Evolutionary conservation across 2,888 invertebrate genomes (phyloP).

Genomic region (Heliothis peltigera): DNA sequence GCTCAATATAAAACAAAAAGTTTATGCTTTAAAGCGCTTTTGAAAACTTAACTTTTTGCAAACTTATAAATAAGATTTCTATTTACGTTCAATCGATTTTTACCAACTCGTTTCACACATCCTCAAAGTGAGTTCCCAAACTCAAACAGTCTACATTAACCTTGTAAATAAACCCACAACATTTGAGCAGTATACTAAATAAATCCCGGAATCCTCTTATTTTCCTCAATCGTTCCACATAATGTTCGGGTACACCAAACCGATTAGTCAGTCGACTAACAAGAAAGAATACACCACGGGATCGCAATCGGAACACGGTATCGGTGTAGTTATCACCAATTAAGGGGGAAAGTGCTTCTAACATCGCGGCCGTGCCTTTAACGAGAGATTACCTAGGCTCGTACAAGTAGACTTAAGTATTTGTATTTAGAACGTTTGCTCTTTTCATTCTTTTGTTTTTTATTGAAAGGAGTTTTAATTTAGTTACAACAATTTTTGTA

Average conservation of each 20-base stretch:
- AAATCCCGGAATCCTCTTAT: constrained; percentile 28
- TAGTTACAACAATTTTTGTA: too few species aligned
- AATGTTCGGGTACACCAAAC: constrained; percentile 35
- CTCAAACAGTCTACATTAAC: neutral
- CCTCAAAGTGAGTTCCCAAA: neutral
- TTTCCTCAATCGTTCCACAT: constrained; percentile 44
- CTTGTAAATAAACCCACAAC: neutral
- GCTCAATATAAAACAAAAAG: too few species aligned
- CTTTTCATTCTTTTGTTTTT: neutral
- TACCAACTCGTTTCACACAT: neutral
- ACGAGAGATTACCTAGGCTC: constrained; percentile 48
- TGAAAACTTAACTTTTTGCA: too few species aligned
- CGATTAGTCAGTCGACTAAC: constrained; percentile 62
- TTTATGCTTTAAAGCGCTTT: too few species aligned
- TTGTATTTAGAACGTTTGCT: constrained; percentile 17
- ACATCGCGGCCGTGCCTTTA: constrained; percentile 44
- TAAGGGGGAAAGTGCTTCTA: constrained; percentile 62
- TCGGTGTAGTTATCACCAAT: constrained; percentile 73
- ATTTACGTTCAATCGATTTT: neutral
- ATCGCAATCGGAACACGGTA: constrained; percentile 68
- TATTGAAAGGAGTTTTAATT: neutral
- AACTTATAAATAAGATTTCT: too few species aligned
- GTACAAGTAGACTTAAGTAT: constrained; percentile 27
- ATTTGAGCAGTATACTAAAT: constrained; percentile 28
- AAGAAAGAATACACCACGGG: constrained; percentile 66